phyloP scores from a whole-genome alignment of 2,888 invertebrate species.

The Nephrotoma flavescens region DNA sequence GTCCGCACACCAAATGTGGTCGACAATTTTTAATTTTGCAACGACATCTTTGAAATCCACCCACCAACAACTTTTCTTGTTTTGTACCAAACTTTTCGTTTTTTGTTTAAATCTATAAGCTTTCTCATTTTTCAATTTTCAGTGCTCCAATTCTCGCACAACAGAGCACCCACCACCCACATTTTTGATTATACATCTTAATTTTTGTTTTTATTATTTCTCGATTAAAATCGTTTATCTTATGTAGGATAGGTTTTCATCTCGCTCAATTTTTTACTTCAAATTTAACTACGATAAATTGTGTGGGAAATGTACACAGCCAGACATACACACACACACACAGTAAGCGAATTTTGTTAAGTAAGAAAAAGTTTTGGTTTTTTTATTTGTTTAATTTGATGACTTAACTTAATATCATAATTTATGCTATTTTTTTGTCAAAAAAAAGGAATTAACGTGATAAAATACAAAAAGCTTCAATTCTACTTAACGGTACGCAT shows the following conservation, averaged over 20 bases:
- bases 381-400: neutral
- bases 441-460: neutral
- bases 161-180: neutral
- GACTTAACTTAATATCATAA: neutral
- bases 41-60: neutral
- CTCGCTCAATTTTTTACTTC: neutral
- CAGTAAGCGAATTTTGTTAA: neutral
- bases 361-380: neutral
- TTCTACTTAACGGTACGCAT: neutral
- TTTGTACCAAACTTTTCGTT: neutral
- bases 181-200: neutral
- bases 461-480: neutral
- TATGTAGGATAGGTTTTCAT: neutral
- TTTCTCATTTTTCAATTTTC: neutral
- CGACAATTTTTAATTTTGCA: neutral
- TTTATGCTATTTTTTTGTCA: neutral
- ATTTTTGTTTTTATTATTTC: neutral
- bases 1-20: neutral
- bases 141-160: neutral
- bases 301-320: neutral
- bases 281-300: neutral
- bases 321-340: neutral
- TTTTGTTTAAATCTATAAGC: neutral
- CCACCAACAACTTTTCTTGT: neutral
- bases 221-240: neutral